Conservation (phyloP, 2,888 invertebrate species). For the Ethmia dodecea region DNA sequence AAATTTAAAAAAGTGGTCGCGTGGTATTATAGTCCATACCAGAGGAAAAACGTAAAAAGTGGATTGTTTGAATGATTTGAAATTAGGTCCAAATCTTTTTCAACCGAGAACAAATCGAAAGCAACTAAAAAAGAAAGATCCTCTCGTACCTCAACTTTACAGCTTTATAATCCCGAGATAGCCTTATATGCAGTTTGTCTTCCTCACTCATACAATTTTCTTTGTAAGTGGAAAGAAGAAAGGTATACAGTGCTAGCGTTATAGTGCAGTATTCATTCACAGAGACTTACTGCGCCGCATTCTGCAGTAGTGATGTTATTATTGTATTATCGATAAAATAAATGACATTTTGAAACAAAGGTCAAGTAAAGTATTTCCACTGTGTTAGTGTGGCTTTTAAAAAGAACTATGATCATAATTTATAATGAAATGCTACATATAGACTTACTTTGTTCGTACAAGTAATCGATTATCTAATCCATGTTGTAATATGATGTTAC, state of each 20-base stretch:
- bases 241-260: conserved; percentile 26
- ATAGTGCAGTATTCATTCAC: conserved; percentile 64
- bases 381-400: too few species aligned
- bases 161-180: conserved; percentile 54
- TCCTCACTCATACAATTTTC: conserved; percentile 22
- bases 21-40: too few species aligned
- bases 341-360: too few species aligned
- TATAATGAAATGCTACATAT: too few species aligned
- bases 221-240: conserved; percentile 25
- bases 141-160: conserved; percentile 39
- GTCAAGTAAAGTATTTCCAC: too few species aligned
- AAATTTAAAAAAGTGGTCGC: too few species aligned
- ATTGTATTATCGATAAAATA: conserved; percentile 21
- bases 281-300: conserved; percentile 64
- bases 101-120: conserved; percentile 9
- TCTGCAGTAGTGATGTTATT: conserved; percentile 52
- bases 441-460: too few species aligned
- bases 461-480: too few species aligned
- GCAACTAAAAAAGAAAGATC: conserved; percentile 27
- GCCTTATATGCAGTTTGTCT: conserved; percentile 33
- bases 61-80: too few species aligned
- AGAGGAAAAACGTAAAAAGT: too few species aligned
- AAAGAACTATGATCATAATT: too few species aligned
- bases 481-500: too few species aligned
- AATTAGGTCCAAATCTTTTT: not conserved